These are phyloP conservation scores for Oreochromis aureus DNA, from an alignment of 2,113 vertebrate species.

Conservation along the genomic window DNA sequence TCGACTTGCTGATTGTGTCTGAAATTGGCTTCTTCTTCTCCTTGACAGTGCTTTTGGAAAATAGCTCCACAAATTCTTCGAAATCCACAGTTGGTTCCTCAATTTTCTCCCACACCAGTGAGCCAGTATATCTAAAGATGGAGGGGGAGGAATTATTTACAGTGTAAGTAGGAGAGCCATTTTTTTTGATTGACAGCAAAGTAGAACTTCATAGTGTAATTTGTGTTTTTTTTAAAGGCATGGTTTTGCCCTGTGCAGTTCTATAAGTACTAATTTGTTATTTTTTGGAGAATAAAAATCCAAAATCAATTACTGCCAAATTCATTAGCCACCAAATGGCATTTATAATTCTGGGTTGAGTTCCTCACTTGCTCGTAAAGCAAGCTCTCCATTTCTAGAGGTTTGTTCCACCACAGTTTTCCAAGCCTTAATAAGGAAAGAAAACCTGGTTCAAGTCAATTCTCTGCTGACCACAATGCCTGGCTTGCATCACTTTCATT, in stretches of 20 bases:
- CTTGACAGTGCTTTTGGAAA: constrained; percentile 92
- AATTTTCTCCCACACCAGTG: constrained; percentile 93
- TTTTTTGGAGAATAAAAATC: neutral
- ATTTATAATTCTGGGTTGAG: neutral
- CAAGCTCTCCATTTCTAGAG: constrained; percentile 6
- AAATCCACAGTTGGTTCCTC: constrained; percentile 90
- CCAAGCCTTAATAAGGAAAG: constrained; percentile 41
- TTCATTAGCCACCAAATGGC: neutral
- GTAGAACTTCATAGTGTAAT: neutral
- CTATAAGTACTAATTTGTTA: neutral
- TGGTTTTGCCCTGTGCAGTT: neutral
- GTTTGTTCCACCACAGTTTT: constrained; percentile 19
- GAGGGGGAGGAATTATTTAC: neutral
- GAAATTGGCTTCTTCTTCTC: constrained; percentile 97
- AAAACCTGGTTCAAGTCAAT: constrained; percentile 43
- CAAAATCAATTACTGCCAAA: neutral
- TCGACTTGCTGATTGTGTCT: constrained; percentile 94
- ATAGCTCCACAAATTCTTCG: constrained; percentile 91
- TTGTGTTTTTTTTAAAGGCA: neutral
- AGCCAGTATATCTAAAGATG: constrained; percentile 73
- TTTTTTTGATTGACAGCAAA: neutral
- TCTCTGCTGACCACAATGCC: constrained; percentile 40
- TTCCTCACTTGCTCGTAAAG: constrained; percentile 18
- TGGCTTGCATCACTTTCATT: constrained; percentile 61
- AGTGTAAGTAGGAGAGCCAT: neutral